Conservation (phyloP, 1,140 invertebrate genomes). For the Nasonia giraulti region DNA sequence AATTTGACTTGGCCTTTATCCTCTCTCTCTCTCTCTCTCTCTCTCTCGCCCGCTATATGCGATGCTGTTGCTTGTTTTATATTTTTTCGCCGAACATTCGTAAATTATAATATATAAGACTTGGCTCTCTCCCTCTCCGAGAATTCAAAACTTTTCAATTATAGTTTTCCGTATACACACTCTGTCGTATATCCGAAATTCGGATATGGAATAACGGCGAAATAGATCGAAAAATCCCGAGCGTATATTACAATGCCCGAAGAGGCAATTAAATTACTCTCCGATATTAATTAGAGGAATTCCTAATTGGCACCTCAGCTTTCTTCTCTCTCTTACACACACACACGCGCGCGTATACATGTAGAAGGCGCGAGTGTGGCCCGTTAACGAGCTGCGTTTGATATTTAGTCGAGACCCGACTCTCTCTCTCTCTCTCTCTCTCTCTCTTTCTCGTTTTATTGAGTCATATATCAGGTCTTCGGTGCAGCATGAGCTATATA, state of each 20-base stretch:
- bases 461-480: conserved; percentile 48
- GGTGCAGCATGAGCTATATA: neutral
- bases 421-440: neutral
- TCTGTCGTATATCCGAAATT: neutral
- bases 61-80: neutral
- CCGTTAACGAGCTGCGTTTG: conserved; percentile 39
- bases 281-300: conserved; percentile 33
- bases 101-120: neutral
- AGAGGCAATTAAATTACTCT: neutral
- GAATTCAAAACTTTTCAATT: neutral
- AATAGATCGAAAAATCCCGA: neutral
- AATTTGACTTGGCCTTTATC: conserved; percentile 17
- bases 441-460: conserved; percentile 35
- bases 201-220: neutral
- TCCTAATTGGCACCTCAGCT: conserved; percentile 24
- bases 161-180: too few species aligned
- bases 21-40: neutral
- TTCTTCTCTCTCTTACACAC: neutral
- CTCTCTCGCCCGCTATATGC: neutral
- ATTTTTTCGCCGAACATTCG: neutral
- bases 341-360: neutral
- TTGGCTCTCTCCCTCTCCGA: neutral
- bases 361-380: neutral
- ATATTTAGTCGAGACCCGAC: conserved; percentile 33
- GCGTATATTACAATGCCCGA: neutral